A percentile compares a stretch with the other conserved stretches of the same genome.
Conservation (phyloP, 2,888 invertebrate species). For the Abrostola tripartita region DNA sequence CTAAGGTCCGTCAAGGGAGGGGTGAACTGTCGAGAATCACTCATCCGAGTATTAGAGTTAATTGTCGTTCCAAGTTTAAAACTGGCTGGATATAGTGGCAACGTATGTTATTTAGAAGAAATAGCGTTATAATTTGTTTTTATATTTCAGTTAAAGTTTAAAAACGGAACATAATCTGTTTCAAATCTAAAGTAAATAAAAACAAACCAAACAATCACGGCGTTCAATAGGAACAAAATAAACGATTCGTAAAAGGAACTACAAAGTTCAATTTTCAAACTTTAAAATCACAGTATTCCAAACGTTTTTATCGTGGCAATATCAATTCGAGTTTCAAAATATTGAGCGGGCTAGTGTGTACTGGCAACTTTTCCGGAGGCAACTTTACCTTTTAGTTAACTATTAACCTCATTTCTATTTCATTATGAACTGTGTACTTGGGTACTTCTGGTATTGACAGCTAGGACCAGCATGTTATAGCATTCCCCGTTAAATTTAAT, state of each 20-base stretch:
- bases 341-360: not conserved
- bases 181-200: not conserved
- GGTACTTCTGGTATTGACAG: conserved; percentile 26
- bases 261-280: not conserved
- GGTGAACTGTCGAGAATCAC: no score
- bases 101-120: no score
- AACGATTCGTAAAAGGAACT: no score
- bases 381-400: conserved; percentile 35
- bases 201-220: not conserved
- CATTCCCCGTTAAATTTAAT: conserved; percentile 9
- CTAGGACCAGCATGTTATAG: conserved; percentile 3
- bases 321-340: conserved; percentile 1
- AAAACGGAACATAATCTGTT: not conserved
- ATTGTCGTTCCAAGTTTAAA: no score
- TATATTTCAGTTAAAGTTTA: no score
- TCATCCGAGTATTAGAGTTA: no score
- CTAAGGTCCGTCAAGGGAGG: no score
- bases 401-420: conserved; percentile 27
- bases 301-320: conserved; percentile 2
- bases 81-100: no score
- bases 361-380: conserved; percentile 12
- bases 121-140: no score
- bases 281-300: not conserved
- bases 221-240: no score
- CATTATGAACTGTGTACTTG: conserved; percentile 12